Evolutionary conservation across 1,140 invertebrate genomes (phyloP).

Genomic region (Trypoxylus dichotomus): DNA sequence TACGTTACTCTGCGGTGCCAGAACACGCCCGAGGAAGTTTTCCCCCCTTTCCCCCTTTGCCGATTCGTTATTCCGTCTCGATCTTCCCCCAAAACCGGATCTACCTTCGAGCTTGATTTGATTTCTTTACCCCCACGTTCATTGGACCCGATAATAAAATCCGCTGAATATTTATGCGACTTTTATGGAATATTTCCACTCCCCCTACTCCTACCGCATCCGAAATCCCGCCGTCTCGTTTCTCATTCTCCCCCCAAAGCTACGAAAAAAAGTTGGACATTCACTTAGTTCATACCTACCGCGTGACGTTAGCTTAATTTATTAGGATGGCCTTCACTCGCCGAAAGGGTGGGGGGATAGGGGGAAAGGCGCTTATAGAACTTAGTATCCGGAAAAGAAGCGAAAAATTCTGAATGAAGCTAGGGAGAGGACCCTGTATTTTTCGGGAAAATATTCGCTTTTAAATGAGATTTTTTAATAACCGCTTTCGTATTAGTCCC

Average conservation of each 20-base stretch:
- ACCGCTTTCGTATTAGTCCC: slow-evolving; percentile 4
- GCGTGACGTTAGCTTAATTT: background rate
- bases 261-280: background rate
- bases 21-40: no score
- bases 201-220: background rate
- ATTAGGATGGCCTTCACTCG: background rate
- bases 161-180: slow-evolving; percentile 9
- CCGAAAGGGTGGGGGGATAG: background rate
- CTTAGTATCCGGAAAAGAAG: background rate
- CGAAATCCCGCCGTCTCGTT: background rate
- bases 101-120: background rate
- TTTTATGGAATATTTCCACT: background rate
- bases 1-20: background rate
- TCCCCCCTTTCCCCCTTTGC: background rate
- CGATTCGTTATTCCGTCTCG: background rate
- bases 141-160: slow-evolving; percentile 18
- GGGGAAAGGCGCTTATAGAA: background rate
- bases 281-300: background rate
- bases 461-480: slow-evolving; percentile 11
- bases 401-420: background rate
- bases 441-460: background rate
- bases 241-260: no score
- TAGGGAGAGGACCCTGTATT: background rate
- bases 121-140: background rate
- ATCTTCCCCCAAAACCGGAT: background rate